These are phyloP conservation scores for Reticulitermes speratus DNA, from an alignment of 1,140 invertebrate genomes.

Conservation along the genomic window DNA sequence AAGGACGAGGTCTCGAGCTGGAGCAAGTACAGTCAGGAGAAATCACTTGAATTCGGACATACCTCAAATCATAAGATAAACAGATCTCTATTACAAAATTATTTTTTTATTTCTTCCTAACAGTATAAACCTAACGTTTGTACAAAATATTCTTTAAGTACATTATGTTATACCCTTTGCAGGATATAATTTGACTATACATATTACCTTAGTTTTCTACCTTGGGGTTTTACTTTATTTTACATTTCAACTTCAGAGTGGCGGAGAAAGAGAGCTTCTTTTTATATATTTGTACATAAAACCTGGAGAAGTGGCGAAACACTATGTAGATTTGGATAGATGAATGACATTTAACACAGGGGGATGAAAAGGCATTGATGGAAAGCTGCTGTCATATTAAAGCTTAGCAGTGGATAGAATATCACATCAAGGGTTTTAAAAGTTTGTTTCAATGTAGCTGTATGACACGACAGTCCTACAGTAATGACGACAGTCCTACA, in stretches of 20 bases:
- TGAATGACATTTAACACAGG: background rate
- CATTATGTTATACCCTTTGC: background rate
- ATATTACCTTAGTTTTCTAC: background rate
- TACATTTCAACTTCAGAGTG: background rate
- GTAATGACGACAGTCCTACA: too few relatives aligned
- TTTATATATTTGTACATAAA: background rate
- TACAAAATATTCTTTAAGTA: constrained; percentile 10
- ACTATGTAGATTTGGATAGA: background rate
- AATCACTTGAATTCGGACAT: background rate
- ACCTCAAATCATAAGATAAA: background rate
- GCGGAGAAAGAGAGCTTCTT: background rate
- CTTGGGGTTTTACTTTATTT: constrained; percentile 13
- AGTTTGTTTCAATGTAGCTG: background rate
- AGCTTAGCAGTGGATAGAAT: background rate
- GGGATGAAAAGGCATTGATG: background rate
- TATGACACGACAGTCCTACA: background rate
- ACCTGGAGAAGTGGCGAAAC: background rate
- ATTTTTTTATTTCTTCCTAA: constrained; percentile 1
- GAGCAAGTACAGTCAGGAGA: background rate
- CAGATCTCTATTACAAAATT: background rate
- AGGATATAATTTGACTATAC: background rate
- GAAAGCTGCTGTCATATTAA: background rate
- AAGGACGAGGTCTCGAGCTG: background rate
- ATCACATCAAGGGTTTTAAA: background rate
- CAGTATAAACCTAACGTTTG: background rate